These are phyloP conservation scores for Zophobas morio DNA, from an alignment of 1,140 invertebrate genomes.

Conservation along the genomic window DNA sequence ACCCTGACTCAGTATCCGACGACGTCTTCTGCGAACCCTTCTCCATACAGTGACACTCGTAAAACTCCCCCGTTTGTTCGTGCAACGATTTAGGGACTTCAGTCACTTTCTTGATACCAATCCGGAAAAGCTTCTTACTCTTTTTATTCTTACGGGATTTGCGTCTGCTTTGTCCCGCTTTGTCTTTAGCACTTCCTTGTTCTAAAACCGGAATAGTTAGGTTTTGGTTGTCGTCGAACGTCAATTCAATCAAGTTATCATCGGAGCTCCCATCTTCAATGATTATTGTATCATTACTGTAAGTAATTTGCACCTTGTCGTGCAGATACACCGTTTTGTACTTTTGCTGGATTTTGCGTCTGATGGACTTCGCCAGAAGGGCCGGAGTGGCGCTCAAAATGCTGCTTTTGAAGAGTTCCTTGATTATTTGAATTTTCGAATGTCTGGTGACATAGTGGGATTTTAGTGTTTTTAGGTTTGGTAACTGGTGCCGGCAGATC, in stretches of 20 bases:
- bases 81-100: neutral
- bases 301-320: constrained; percentile 20
- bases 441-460: constrained; percentile 10
- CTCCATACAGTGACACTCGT: constrained; percentile 24
- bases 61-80: constrained; percentile 16
- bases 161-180: neutral
- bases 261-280: constrained; percentile 7
- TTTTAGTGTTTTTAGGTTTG: constrained; percentile 31
- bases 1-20: neutral
- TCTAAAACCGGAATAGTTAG: neutral
- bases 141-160: constrained; percentile 1
- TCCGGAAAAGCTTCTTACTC: neutral
- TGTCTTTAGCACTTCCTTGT: neutral
- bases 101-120: constrained; percentile 5
- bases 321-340: constrained; percentile 24
- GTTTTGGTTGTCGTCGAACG: neutral
- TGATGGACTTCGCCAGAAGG: neutral
- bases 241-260: constrained; percentile 6
- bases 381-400: neutral
- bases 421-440: constrained; percentile 38
- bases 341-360: neutral
- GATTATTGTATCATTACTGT: constrained; percentile 1
- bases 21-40: neutral
- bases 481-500: constrained; percentile 8
- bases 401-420: constrained; percentile 18